Evolutionary conservation across 2,113 vertebrate genomes (phyloP), one percentile per base, ranked within the genome.

Genomic region (Megaceryle maxima): DNA sequence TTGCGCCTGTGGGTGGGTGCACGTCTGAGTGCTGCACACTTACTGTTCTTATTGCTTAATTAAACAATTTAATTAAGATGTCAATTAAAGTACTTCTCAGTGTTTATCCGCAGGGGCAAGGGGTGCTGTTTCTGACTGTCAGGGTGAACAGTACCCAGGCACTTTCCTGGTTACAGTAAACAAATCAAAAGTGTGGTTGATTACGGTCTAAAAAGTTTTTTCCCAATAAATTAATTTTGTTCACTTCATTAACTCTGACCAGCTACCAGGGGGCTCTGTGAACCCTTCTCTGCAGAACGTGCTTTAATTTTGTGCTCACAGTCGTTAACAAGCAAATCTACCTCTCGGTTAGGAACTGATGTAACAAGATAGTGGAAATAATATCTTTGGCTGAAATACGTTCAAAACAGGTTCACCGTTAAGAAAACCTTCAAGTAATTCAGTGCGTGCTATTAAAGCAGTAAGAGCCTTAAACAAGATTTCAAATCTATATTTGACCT

Each of bases 401-500:
- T 88, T 75, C 66, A 50, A 51, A 93, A 84, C 44, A 79, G 69
- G 50, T 84, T 93, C 60, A 16, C n/a, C 78, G 31, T 84, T 82
- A 74, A 85, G 78, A 91, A 93, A 94, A 88, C 37, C 35, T 44
- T 87, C 31, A 28, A 92, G 75, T 91, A 75, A 67, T 84, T 89
- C 72, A 9, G 25, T 37, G 63, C 69, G 70, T 87, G 16, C 59
- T 96, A 46, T 78, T 90, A 83, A 92, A 72, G 75, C 90, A 83
- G 28, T 46, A 83, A 90, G 63, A 95, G 87, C 16, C 64, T 94
- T 95, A 89, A 96, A 91, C 25, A 75, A 83, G 69, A 70, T 89
- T 95, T 94, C 72, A 81, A 20, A 87, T 95, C 81, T 93, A 4
- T 94, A 67, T 93, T 83, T 94, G 92, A 95, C 90, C 92, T 96